Evolutionary conservation across 2,113 vertebrate species (phyloP), one percentile per base, ranked within the genome.

Genomic region (Sus scrofa): DNA sequence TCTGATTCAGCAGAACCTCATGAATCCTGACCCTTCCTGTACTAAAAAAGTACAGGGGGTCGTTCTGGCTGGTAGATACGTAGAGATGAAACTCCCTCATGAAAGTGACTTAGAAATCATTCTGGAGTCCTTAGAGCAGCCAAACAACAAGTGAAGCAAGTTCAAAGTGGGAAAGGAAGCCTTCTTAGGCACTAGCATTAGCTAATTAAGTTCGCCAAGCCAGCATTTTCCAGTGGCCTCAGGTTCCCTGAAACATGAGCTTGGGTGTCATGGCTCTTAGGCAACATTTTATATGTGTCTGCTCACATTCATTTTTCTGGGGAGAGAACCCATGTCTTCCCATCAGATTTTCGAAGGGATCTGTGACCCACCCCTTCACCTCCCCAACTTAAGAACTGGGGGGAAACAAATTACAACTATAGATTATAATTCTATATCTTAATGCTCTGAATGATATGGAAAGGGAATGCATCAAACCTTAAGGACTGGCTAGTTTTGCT

Each of bases 1-100:
- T 83, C 26, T 68, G 73, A 96, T 74, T 77, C 94, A 94, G 39
- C 20, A 85, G 86, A 82, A 62, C 68, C 94, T 97, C 15, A 83
- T 58, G 22, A 96, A 89, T 85, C 82, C 73, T 86, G 34, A 91
- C 67, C 52, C 44, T 94, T 92, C 58, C n/a, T n/a, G n/a, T n/a
- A n/a, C n/a, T 32, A 16, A 26, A 85, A 89, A 89, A 34, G 50
- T 12, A 44, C 16, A 81, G 24, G 44, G 7, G 15, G 9, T 27
- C 26, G 74, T 71, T 91, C 84, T 30, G 30, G 37, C n/a, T 93
- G n/a, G 16, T 60, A 3, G 1, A 77, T 70, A 73, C 71, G 16
- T 60, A 3, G 1, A 77, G 74, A 73, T 77, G 62, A 94, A 68
- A 89, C 79, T 18, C 14, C 39, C n/a, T 58, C 26, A 11, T 54